Conservation (phyloP, 2,797 vertebrate genomes). For the Rhinoraja longicauda region DNA sequence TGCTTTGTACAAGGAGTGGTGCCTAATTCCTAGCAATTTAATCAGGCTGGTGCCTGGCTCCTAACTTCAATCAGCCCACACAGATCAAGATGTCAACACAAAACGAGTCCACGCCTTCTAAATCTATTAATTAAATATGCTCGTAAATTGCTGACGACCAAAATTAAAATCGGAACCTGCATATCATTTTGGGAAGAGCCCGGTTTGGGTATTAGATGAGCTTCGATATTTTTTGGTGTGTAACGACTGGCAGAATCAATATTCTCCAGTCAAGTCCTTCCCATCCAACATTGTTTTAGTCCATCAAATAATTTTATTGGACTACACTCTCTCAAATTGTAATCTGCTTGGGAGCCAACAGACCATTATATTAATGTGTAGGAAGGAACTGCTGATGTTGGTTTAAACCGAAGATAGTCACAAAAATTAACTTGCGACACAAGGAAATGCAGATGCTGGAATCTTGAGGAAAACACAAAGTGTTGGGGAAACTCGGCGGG, state of each 20-base stretch:
- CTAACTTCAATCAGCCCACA: background rate
- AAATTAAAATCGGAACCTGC: too few relatives aligned
- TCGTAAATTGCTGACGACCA: background rate
- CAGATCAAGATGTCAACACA: background rate
- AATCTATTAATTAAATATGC: background rate
- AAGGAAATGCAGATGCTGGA: too few relatives aligned
- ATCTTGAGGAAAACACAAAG: too few relatives aligned
- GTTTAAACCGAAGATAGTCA: too few relatives aligned
- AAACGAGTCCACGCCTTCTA: background rate
- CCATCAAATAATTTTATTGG: background rate
- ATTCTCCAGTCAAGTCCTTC: background rate
- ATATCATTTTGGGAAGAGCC: too few relatives aligned
- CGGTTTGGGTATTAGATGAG: too few relatives aligned
- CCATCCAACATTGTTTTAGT: background rate
- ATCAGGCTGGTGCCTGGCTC: background rate
- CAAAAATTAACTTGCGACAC: too few relatives aligned
- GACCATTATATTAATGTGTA: background rate
- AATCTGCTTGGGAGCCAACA: background rate
- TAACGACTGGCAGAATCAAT: background rate
- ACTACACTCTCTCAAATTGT: background rate
- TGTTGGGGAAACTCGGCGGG: too few relatives aligned
- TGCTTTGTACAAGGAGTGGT: too few relatives aligned
- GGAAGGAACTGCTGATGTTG: too few relatives aligned
- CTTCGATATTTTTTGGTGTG: background rate
- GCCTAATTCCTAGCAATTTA: background rate